Base-by-base conservation (phyloP, 2,797 vertebrate genomes). In the Loriculus beryllinus region DNA sequence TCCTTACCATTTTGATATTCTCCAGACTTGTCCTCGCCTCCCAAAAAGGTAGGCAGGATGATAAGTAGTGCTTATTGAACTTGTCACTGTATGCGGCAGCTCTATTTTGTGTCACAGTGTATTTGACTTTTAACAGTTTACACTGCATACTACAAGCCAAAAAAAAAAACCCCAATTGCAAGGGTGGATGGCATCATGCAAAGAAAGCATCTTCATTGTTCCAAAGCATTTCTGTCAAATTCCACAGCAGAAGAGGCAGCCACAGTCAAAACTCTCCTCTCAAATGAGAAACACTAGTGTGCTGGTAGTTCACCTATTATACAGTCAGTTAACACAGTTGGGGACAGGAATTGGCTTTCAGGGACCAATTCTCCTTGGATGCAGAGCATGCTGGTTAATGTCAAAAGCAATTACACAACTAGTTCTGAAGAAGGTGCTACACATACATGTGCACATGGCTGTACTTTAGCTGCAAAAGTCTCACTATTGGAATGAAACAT, bases 221-320 rank as follows among this genome's bases (percentile, higher is more conserved):
- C 47, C 52, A 93, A 71, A 87, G 48, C 7, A 78, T 72, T 94
- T 93, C 39, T 68, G 87, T 70, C 49, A 69, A 90, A 89, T 80
- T 69, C 51, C 43, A 52, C 40, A 88, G 69, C 59, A 88, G 81
- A 79, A 49, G 2, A 70, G 70, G 80, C 56, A 95, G 51, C 42
- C 47, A 23, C 33, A 39, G 49, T 37, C 35, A 70, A 81, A 94
- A 29, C 19, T 40, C 35, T 64, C 29, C 23, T 71, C 65, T 83
- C 69, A 75, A 72, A 81, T 85, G 28, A 70, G 65, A 48, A 56
- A 52, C 39, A 77, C 45, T 39, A 65, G 57, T 19, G 47, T 74
- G 43, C 47, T 40, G 37, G 26, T 20, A 76, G 39, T 35, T 51
- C 63, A 64, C 0, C 0, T 67, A 33, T 25, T 0, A 0, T 14